phyloP scores from a whole-genome alignment of 2,888 invertebrate species.

The Perdita meconis region DNA sequence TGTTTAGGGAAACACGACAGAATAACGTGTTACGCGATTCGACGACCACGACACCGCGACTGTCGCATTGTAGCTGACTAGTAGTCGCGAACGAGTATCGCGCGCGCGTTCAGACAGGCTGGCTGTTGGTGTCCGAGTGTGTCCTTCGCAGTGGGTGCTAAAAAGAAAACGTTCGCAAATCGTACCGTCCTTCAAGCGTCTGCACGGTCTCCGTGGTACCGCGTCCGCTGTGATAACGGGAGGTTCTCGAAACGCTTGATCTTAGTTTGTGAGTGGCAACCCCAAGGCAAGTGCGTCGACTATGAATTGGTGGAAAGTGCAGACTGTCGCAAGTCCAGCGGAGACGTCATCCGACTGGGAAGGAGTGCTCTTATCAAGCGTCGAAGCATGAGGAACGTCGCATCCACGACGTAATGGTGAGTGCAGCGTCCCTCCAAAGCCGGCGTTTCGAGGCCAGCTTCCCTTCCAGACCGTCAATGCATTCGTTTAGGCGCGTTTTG shows the following conservation, averaged over 20 bases:
- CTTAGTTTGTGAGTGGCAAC: slow-evolving; percentile 9
- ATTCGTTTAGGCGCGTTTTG: slow-evolving; percentile 6
- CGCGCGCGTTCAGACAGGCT: background rate
- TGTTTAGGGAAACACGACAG: background rate
- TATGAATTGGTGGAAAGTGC: slow-evolving; percentile 62
- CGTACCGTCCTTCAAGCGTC: background rate
- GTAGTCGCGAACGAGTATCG: background rate
- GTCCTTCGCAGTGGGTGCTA: background rate
- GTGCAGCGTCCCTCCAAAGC: slow-evolving; percentile 33
- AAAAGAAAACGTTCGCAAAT: background rate
- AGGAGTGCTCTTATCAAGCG: slow-evolving; percentile 73
- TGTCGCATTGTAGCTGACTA: background rate
- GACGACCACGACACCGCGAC: background rate
- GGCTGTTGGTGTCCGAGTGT: background rate
- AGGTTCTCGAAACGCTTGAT: background rate
- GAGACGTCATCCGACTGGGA: slow-evolving; percentile 67
- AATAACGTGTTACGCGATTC: slow-evolving; percentile 2
- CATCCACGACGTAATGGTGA: slow-evolving; percentile 79
- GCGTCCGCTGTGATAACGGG: background rate
- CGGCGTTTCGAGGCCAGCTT: background rate
- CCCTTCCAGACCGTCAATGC: slow-evolving; percentile 1
- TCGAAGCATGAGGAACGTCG: slow-evolving; percentile 79
- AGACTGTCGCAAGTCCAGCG: slow-evolving; percentile 47
- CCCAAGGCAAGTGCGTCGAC: slow-evolving; percentile 49
- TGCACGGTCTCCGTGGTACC: background rate